Evolutionary conservation across 2,797 vertebrate genomes (phyloP).

Genomic region (Enteromius unitaeniatus): DNA sequence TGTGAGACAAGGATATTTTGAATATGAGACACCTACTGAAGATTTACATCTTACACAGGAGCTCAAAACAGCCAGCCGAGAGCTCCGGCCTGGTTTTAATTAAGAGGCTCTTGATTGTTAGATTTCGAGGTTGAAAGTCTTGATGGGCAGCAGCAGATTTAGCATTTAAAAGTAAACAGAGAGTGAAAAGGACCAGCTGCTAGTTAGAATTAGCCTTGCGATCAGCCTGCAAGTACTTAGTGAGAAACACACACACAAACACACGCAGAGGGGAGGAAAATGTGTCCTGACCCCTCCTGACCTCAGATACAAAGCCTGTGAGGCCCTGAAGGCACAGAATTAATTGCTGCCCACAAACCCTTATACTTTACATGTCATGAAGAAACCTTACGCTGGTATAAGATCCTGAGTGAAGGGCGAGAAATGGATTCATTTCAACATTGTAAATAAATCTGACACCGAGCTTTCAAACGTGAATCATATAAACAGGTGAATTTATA

Average conservation of each 20-base stretch:
- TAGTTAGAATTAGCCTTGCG: conserved; percentile 79
- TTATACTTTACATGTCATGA: conserved; percentile 76
- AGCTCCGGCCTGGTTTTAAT: conserved; percentile 73
- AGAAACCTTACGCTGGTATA: conserved; percentile 64
- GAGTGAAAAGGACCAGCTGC: conserved; percentile 83
- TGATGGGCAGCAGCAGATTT: conserved; percentile 76
- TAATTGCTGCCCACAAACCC: conserved; percentile 80
- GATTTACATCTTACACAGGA: conserved; percentile 5
- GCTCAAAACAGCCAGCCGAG: conserved; percentile 26
- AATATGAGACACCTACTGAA: not conserved
- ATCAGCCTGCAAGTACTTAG: conserved; percentile 78
- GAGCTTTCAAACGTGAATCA: conserved; percentile 18
- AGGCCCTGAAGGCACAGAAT: conserved; percentile 81
- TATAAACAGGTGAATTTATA: conserved; percentile 27
- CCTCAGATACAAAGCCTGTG: conserved; percentile 79
- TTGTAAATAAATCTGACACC: conserved; percentile 47
- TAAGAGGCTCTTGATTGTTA: conserved; percentile 73
- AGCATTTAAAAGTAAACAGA: conserved; percentile 78
- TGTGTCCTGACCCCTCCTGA: conserved; percentile 80
- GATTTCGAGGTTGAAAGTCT: conserved; percentile 74
- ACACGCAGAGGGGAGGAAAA: conserved; percentile 66
- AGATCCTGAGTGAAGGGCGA: conserved; percentile 44
- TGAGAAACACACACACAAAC: conserved; percentile 51
- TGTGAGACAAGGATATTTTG: conserved; percentile 52
- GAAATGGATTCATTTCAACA: conserved; percentile 42